phyloP scores from a whole-genome alignment of 2,113 vertebrate genomes.

The Atherinomorus stipes region DNA sequence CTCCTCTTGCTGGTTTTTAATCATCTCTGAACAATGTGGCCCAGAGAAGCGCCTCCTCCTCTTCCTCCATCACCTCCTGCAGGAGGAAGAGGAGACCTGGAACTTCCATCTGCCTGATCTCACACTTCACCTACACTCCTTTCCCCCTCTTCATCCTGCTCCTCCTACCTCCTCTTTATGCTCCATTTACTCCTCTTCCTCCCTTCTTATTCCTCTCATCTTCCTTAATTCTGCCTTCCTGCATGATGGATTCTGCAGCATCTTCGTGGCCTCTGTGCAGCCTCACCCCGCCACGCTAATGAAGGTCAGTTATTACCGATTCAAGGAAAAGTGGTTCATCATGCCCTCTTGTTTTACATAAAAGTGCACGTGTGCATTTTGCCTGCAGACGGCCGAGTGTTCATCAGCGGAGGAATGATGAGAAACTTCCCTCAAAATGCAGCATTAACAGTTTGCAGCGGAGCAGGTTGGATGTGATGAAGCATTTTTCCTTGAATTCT shows the following conservation, averaged over 20 bases:
- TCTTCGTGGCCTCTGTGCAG: slow-evolving; percentile 24
- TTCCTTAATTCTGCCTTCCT: slow-evolving; percentile 14
- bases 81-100: slow-evolving; percentile 35
- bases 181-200: background rate
- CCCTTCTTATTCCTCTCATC: background rate
- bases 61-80: slow-evolving; percentile 42
- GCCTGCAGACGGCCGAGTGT: slow-evolving; percentile 14
- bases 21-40: slow-evolving; percentile 77
- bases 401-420: slow-evolving; percentile 9
- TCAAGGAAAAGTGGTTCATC: slow-evolving; percentile 58
- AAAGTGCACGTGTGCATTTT: slow-evolving; percentile 42
- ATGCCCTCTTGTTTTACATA: slow-evolving; percentile 54
- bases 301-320: slow-evolving; percentile 63
- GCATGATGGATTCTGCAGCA: slow-evolving; percentile 21
- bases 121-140: background rate
- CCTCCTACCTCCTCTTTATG: background rate
- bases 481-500: slow-evolving; percentile 33
- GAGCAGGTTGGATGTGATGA: slow-evolving; percentile 14
- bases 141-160: background rate
- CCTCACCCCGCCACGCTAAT: slow-evolving; percentile 30
- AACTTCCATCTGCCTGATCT: slow-evolving; percentile 23
- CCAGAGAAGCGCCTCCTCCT: slow-evolving; percentile 44
- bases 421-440: slow-evolving; percentile 47
- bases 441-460: slow-evolving; percentile 38
- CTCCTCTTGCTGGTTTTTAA: slow-evolving; percentile 78